Conservation (phyloP, 2,797 vertebrate genomes). For the Gambusia yucatana region DNA sequence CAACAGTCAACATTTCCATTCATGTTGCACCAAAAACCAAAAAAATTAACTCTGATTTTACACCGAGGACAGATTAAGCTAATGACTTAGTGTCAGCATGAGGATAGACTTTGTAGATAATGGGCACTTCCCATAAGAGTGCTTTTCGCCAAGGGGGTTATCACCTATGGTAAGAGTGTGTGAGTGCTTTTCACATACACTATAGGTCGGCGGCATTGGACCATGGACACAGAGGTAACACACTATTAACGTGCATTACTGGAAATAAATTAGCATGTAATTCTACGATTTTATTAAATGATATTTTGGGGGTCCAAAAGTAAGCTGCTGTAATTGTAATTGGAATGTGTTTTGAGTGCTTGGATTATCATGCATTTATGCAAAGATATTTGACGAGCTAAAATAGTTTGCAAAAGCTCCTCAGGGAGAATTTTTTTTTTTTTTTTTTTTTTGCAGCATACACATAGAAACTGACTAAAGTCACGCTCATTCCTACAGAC, state of each 20-base stretch:
- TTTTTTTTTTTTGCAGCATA: not conserved
- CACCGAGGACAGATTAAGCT: slow-evolving; percentile 76
- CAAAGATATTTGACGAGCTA: slow-evolving; percentile 36
- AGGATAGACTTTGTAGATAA: slow-evolving; percentile 78
- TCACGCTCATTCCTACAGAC: slow-evolving; percentile 24
- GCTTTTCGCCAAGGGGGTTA: slow-evolving; percentile 77
- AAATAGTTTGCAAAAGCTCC: slow-evolving; percentile 15
- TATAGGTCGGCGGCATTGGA: slow-evolving; percentile 66
- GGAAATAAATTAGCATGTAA: slow-evolving; percentile 74
- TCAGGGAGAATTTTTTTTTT: slow-evolving; percentile 2
- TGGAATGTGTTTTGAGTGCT: slow-evolving; percentile 43
- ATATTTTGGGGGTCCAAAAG: slow-evolving; percentile 62
- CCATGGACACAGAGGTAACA: slow-evolving; percentile 62
- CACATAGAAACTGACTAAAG: slow-evolving; percentile 6
- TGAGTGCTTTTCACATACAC: slow-evolving; percentile 76
- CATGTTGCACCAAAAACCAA: slow-evolving; percentile 36
- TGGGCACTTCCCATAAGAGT: slow-evolving; percentile 78
- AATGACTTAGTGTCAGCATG: slow-evolving; percentile 75
- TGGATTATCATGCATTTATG: slow-evolving; percentile 50
- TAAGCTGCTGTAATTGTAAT: slow-evolving; percentile 50
- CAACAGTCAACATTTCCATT: slow-evolving; percentile 50
- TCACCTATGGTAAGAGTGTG: slow-evolving; percentile 78
- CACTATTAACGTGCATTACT: slow-evolving; percentile 73
- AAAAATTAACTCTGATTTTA: slow-evolving; percentile 69
- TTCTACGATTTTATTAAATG: slow-evolving; percentile 69